Conservation (phyloP, 2,113 vertebrate species). For the Ptilorrhoa leucosticta region DNA sequence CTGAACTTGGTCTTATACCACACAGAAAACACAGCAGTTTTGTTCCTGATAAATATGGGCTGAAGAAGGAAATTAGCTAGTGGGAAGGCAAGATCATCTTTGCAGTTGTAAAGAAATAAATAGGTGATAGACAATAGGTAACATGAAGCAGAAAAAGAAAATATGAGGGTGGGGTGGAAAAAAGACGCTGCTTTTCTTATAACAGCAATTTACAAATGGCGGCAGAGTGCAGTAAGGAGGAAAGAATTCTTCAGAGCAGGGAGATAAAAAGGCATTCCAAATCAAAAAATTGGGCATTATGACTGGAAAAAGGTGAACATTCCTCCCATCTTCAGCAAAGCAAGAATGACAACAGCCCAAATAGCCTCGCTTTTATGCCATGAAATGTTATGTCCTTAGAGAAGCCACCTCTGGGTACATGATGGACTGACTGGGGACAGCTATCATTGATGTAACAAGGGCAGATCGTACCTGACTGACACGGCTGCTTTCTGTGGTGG, state of each 20-base stretch:
- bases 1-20: neutral
- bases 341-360: neutral
- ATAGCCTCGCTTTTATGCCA: neutral
- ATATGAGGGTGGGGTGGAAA: neutral
- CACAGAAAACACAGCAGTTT: neutral
- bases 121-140: neutral
- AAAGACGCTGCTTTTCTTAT: neutral
- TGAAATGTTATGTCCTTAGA: neutral
- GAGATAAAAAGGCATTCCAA: neutral
- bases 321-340: neutral
- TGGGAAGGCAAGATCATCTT: neutral
- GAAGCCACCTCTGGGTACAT: rapidly evolving
- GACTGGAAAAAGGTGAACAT: neutral
- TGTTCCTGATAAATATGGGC: neutral
- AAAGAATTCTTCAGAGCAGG: neutral
- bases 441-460: neutral
- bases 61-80: neutral
- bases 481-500: neutral
- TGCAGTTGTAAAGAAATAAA: neutral
- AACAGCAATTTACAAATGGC: neutral
- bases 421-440: neutral
- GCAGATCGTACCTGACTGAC: neutral
- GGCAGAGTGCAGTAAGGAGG: neutral
- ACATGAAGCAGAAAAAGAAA: neutral
- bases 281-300: neutral